phyloP scores from a whole-genome alignment of 1,140 invertebrate species.

The Hydropsyche tenuis region DNA sequence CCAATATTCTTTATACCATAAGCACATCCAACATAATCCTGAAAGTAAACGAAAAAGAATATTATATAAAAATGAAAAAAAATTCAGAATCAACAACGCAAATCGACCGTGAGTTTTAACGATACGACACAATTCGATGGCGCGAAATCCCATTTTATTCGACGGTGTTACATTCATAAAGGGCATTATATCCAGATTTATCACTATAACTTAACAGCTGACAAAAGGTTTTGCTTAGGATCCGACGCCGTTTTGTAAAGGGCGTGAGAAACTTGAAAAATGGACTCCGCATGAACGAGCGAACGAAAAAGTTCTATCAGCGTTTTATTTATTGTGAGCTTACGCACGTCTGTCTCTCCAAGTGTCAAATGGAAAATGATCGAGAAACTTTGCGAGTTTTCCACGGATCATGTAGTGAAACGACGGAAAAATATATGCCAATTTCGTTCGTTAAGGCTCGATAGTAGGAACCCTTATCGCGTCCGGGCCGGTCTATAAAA shows the following conservation, averaged over 20 bases:
- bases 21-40: conserved; percentile 89
- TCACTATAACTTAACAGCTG: conserved; percentile 21
- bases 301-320: conserved; percentile 2
- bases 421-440: not conserved
- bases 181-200: conserved; percentile 13
- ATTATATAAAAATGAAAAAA: not conserved
- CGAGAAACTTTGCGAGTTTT: conserved; percentile 11
- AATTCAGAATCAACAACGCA: not conserved
- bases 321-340: conserved; percentile 6
- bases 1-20: conserved; percentile 90
- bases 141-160: not conserved
- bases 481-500: not conserved
- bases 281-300: not conserved
- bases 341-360: not conserved
- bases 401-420: not conserved
- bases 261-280: conserved; percentile 2
- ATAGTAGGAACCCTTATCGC: not conserved
- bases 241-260: not conserved
- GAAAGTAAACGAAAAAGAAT: conserved; percentile 53
- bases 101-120: not conserved
- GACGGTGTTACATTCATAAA: not conserved
- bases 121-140: not conserved
- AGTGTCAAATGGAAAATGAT: conserved; percentile 15
- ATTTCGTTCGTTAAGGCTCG: not conserved
- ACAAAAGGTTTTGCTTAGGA: conserved; percentile 7